Percentiles rank a stretch among this genome's conserved stretches.
Evolutionary conservation across 2,888 invertebrate species (phyloP).

Genomic region (Nycteola revayana): DNA sequence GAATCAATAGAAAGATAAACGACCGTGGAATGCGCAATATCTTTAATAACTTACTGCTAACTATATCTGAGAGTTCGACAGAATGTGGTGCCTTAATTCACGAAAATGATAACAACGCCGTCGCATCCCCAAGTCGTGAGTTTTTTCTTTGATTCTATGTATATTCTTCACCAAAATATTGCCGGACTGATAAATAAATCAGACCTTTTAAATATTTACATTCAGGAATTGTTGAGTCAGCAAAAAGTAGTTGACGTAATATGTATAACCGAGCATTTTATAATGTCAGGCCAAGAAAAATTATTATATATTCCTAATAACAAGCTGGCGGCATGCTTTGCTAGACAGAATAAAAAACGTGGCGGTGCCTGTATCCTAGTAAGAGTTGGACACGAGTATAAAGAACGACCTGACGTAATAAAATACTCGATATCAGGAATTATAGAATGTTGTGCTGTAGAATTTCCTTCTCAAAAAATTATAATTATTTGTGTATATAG

Average conservation of each 20-base stretch:
- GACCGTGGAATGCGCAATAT: background rate
- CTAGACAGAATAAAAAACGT: too few species aligned
- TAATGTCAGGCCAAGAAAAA: too few species aligned
- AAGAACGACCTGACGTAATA: background rate
- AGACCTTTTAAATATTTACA: background rate
- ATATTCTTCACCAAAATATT: constrained; percentile 1
- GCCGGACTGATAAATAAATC: too few species aligned
- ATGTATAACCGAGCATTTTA: too few species aligned
- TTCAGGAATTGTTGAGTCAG: background rate
- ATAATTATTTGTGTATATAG: constrained; percentile 8
- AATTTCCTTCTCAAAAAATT: constrained; percentile 1
- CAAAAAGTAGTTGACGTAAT: background rate
- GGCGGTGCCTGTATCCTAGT: too few species aligned
- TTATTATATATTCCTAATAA: too few species aligned
- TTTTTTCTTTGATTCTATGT: background rate
- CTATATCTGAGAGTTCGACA: background rate
- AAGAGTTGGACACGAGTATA: too few species aligned
- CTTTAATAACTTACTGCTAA: background rate
- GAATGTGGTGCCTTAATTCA: background rate
- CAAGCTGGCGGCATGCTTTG: too few species aligned
- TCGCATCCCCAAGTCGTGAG: background rate
- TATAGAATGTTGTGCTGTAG: too few species aligned
- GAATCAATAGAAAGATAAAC: background rate
- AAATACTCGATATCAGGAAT: constrained; percentile 2
- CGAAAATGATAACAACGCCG: too few species aligned